A percentile compares a stretch with the other conserved stretches of the same genome.
Evolutionary conservation across 2,797 vertebrate species (phyloP).

Genomic region (Lepilemur septentrionalis): DNA sequence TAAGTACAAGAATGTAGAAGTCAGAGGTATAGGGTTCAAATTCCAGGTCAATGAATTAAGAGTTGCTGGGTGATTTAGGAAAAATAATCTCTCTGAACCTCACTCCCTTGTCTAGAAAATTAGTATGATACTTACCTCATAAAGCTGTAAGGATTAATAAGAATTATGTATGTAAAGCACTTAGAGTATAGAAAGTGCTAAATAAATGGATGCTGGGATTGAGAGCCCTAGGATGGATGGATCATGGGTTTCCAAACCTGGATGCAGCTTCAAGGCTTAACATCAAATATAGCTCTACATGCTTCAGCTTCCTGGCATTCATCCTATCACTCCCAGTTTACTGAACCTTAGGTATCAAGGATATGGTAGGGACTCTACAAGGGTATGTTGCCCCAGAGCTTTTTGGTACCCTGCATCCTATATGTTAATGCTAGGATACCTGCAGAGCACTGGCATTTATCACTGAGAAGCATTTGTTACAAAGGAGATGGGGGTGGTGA

Average conservation of each 20-base stretch:
- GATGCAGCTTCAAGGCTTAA: neutral
- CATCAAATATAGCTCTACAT: neutral
- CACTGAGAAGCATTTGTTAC: neutral
- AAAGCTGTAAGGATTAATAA: neutral
- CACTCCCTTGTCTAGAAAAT: slow-evolving; percentile 23
- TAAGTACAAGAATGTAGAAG: neutral
- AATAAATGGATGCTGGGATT: neutral
- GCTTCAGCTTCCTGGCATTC: neutral
- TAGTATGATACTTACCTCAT: slow-evolving; percentile 65
- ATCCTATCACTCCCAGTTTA: neutral
- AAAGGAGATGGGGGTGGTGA: neutral
- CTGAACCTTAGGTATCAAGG: neutral
- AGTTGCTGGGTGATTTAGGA: slow-evolving; percentile 17
- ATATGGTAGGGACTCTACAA: neutral
- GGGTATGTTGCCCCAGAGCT: neutral
- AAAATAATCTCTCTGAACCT: slow-evolving; percentile 38
- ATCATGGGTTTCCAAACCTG: neutral
- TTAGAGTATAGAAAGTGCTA: neutral
- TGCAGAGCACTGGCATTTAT: neutral
- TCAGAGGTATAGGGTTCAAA: slow-evolving; percentile 39
- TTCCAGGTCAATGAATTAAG: neutral
- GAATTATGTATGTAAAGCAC: slow-evolving; percentile 1
- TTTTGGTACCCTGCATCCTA: neutral
- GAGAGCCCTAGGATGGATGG: neutral
- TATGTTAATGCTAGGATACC: neutral